phyloP scores from a whole-genome alignment of 2,113 vertebrate species.

The Pristiophorus japonicus region DNA sequence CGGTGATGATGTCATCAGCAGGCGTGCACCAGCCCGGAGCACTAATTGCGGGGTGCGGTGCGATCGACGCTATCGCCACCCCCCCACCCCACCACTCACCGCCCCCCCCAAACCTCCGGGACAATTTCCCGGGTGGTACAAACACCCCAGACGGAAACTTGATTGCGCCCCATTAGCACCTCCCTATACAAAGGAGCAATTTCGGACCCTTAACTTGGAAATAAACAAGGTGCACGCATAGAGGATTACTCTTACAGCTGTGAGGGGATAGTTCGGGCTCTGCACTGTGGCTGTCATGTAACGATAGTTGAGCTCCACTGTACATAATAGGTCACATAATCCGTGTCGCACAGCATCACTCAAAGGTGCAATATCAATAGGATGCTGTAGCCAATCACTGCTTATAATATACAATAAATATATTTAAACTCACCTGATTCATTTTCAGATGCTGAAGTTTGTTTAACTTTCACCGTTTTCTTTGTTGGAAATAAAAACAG shows the following conservation, averaged over 20 bases:
- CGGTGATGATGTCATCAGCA: too few relatives aligned
- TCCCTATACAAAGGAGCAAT: too few relatives aligned
- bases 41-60: too few relatives aligned
- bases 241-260: background rate
- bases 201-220: background rate
- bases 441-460: background rate
- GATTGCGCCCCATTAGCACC: too few relatives aligned
- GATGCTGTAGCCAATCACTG: background rate
- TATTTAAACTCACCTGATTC: conserved; percentile 4
- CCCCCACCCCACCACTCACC: too few relatives aligned
- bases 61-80: too few relatives aligned
- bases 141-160: too few relatives aligned
- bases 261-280: background rate
- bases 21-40: too few relatives aligned
- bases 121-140: too few relatives aligned
- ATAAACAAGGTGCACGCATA: background rate
- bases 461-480: background rate
- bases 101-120: too few relatives aligned
- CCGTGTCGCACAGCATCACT: background rate
- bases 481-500: background rate
- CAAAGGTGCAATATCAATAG: background rate
- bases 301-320: background rate
- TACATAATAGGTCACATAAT: background rate
- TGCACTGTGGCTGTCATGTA: background rate
- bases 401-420: background rate